Percentiles rank a stretch among this genome's conserved stretches.
Conservation (phyloP, 2,888 invertebrate species). For the Drosophila austrosaltans region DNA sequence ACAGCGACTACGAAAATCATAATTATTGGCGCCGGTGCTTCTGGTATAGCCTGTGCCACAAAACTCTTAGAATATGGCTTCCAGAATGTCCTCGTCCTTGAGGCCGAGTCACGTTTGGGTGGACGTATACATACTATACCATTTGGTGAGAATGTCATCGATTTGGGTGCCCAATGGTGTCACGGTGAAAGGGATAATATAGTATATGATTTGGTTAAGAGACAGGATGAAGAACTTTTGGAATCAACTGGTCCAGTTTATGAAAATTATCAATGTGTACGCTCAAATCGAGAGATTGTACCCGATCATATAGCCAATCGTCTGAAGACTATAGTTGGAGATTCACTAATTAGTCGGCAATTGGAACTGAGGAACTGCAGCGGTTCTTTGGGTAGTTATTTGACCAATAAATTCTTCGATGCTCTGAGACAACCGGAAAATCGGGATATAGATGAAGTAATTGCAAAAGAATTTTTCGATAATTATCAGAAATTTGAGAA, state of each 20-base stretch:
- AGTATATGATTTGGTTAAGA: conserved; percentile 79
- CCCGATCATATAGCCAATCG: conserved; percentile 81
- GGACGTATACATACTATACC: conserved; percentile 86
- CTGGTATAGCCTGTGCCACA: conserved; percentile 84
- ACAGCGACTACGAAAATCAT: conserved; percentile 71
- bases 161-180: conserved; percentile 83
- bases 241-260: conserved; percentile 81
- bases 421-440: conserved; percentile 79
- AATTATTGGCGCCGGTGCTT: conserved; percentile 83
- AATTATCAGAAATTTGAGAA: conserved; percentile 86
- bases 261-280: conserved; percentile 80
- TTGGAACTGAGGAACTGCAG: conserved; percentile 79
- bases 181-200: conserved; percentile 84
- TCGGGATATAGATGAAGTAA: conserved; percentile 82
- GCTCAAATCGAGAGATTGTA: conserved; percentile 82
- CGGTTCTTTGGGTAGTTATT: conserved; percentile 81
- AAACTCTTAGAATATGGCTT: conserved; percentile 83
- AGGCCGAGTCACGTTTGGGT: conserved; percentile 87
- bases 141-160: conserved; percentile 85
- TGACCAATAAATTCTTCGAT: conserved; percentile 80
- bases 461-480: conserved; percentile 85
- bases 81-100: conserved; percentile 85
- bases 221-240: conserved; percentile 72
- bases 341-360: conserved; percentile 82
- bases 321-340: conserved; percentile 83